Conservation (phyloP, 1,140 invertebrate genomes). For the Philotrypesis tridentata region DNA sequence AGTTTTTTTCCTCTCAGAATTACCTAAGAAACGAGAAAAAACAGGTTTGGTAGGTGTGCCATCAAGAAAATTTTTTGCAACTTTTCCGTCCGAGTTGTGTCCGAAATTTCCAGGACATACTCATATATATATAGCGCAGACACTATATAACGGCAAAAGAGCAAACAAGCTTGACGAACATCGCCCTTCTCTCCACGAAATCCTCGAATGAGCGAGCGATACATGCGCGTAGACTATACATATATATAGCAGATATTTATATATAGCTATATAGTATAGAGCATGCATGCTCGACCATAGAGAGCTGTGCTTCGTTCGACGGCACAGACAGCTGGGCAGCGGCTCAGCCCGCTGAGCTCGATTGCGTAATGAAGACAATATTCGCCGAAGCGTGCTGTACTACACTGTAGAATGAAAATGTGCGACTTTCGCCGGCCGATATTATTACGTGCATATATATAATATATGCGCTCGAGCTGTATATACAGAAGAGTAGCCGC, state of each 20-base stretch:
- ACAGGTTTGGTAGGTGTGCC: too few relatives aligned
- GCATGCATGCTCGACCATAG: too few relatives aligned
- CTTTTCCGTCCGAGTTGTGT: too few relatives aligned
- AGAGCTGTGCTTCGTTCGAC: slow-evolving; percentile 18
- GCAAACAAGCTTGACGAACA: slow-evolving; percentile 45
- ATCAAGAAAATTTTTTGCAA: too few relatives aligned
- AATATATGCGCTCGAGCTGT: too few relatives aligned
- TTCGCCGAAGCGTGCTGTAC: slow-evolving; percentile 49
- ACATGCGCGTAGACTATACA: not conserved
- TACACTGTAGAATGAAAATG: slow-evolving; percentile 48
- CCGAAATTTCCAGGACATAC: too few relatives aligned
- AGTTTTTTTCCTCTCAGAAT: too few relatives aligned
- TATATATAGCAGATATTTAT: too few relatives aligned
- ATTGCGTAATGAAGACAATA: slow-evolving; percentile 60
- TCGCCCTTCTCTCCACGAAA: not conserved
- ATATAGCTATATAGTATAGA: slow-evolving; percentile 3
- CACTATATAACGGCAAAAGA: not conserved
- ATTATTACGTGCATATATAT: not conserved
- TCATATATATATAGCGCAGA: too few relatives aligned
- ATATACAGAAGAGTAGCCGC: too few relatives aligned
- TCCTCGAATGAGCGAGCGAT: not conserved
- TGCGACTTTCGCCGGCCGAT: not conserved
- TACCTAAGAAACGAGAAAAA: too few relatives aligned
- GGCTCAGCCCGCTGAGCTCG: slow-evolving; percentile 47
- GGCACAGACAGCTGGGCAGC: slow-evolving; percentile 63